Conservation (phyloP, 2,113 vertebrate species). For the Prunella himalayana region DNA sequence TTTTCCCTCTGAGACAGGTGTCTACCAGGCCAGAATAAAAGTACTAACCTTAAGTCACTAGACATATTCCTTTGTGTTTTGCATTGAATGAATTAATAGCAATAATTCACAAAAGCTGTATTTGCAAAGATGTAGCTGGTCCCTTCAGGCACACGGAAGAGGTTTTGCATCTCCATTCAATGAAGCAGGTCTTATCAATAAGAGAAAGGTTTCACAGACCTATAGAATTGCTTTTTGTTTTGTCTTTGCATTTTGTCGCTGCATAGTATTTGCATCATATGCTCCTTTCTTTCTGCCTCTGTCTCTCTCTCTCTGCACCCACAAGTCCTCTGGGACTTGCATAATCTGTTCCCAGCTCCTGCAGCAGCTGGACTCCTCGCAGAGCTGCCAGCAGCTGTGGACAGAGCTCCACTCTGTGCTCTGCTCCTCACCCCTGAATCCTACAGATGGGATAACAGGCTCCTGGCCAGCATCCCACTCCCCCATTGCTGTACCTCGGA, state of each 20-base stretch:
- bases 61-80: background rate
- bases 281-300: background rate
- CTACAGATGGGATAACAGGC: background rate
- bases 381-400: background rate
- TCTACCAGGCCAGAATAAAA: background rate
- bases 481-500: constrained; percentile 76
- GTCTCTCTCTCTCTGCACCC: background rate
- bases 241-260: background rate
- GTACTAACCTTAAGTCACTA: background rate
- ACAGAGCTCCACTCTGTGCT: background rate
- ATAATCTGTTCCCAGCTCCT: background rate
- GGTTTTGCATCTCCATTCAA: background rate
- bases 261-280: background rate
- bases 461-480: background rate
- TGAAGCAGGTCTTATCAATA: background rate
- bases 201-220: background rate
- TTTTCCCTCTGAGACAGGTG: background rate
- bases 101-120: background rate
- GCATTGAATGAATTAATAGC: background rate
- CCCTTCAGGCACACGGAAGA: background rate
- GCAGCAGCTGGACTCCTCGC: background rate
- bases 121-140: background rate
- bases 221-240: background rate
- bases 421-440: background rate
- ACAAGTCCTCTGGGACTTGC: background rate